These are phyloP conservation scores for Conistra vaccinii DNA, from an alignment of 2,888 invertebrate genomes.

Conservation along the genomic window DNA sequence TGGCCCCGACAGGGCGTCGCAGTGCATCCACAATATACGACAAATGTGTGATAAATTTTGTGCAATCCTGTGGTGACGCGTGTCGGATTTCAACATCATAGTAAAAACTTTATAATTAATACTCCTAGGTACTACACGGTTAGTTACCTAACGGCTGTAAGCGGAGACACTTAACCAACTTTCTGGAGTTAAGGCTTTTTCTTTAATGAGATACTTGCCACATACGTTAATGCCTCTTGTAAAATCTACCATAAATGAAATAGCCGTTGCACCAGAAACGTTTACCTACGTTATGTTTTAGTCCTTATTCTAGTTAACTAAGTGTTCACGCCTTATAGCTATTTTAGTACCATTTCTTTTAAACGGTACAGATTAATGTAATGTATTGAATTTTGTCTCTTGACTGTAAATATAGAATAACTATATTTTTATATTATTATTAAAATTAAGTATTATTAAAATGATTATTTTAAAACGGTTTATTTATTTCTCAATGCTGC, in stretches of 20 bases:
- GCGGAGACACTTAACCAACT: constrained; percentile 69
- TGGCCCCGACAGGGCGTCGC: constrained; percentile 48
- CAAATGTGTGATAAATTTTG: constrained; percentile 83
- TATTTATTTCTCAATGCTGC: constrained; percentile 84
- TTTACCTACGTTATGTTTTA: constrained; percentile 66
- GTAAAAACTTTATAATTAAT: constrained; percentile 67
- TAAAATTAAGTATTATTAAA: constrained; percentile 82
- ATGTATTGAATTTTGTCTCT: constrained; percentile 82
- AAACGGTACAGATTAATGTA: constrained; percentile 73
- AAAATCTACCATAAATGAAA: constrained; percentile 64
- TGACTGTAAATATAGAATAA: constrained; percentile 87
- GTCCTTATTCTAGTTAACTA: constrained; percentile 71
- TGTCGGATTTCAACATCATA: constrained; percentile 59
- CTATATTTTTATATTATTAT: constrained; percentile 89
- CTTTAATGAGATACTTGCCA: constrained; percentile 61
- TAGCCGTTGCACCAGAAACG: constrained; percentile 69
- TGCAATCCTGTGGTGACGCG: constrained; percentile 81
- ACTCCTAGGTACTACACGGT: constrained; percentile 73
- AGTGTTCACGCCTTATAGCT: constrained; percentile 78
- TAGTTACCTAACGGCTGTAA: constrained; percentile 70
- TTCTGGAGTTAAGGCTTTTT: constrained; percentile 71
- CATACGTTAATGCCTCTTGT: constrained; percentile 29
- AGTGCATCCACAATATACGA: constrained; percentile 68
- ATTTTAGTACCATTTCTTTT: constrained; percentile 69
- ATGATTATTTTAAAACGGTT: constrained; percentile 77